Evolutionary conservation across 2,797 vertebrate species (phyloP).

Genomic region (Chaenodraco wilsoni): DNA sequence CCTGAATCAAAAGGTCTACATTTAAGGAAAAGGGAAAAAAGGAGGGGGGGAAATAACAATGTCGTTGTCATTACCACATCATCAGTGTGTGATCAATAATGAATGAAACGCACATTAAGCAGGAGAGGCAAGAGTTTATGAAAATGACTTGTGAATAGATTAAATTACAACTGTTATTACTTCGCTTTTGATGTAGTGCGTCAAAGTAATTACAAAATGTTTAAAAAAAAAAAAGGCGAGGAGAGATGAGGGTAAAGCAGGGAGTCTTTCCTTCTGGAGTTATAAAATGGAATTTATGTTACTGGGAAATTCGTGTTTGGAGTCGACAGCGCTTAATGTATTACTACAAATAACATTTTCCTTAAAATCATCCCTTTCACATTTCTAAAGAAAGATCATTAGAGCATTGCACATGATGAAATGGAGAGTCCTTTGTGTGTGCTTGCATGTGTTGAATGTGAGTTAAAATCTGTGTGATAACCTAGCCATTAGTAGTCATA

Average conservation of each 20-base stretch:
- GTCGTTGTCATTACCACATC: slow-evolving; percentile 97
- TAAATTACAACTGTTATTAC: slow-evolving; percentile 99
- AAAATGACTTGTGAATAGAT: slow-evolving; percentile 98
- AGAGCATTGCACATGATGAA: slow-evolving; percentile 84
- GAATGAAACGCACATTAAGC: slow-evolving; percentile 95
- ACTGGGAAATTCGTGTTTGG: slow-evolving; percentile 84
- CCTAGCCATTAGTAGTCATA: slow-evolving; percentile 76
- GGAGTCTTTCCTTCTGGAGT: slow-evolving; percentile 87
- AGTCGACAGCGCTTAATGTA: slow-evolving; percentile 87
- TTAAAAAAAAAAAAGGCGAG: slow-evolving; percentile 71
- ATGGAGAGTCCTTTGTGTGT: slow-evolving; percentile 63
- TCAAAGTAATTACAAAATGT: slow-evolving; percentile 96
- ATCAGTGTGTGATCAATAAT: slow-evolving; percentile 97
- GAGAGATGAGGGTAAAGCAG: slow-evolving; percentile 74
- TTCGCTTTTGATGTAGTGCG: slow-evolving; percentile 97
- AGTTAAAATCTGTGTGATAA: slow-evolving; percentile 65
- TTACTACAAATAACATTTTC: slow-evolving; percentile 91
- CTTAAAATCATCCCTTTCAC: slow-evolving; percentile 87
- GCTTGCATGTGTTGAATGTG: slow-evolving; percentile 46
- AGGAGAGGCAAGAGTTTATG: slow-evolving; percentile 91
- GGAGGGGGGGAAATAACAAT: slow-evolving; percentile 84
- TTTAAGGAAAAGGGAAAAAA: slow-evolving; percentile 77
- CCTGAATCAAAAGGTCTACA: slow-evolving; percentile 90
- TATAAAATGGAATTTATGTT: slow-evolving; percentile 93
- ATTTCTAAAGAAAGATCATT: slow-evolving; percentile 87